Percentiles rank a stretch among this genome's conserved stretches.
Evolutionary conservation across 2,797 vertebrate species (phyloP).

Genomic region (Glyptemys insculpta): DNA sequence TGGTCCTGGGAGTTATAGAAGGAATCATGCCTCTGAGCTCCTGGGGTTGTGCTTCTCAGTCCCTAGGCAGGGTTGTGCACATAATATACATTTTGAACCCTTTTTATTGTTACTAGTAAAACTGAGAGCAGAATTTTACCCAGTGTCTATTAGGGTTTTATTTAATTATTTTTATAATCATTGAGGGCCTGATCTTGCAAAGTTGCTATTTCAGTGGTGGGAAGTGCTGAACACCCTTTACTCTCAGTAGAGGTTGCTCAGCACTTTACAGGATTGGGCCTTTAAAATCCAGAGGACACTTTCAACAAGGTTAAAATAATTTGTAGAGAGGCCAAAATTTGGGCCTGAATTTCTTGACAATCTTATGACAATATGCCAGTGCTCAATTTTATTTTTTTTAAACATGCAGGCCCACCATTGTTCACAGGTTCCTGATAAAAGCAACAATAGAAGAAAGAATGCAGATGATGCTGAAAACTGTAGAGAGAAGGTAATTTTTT

Average conservation of each 20-base stretch:
- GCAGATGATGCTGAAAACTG: constrained; percentile 97
- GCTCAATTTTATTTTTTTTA: constrained; percentile 41
- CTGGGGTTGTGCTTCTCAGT: background rate
- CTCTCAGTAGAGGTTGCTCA: background rate
- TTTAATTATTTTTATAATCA: background rate
- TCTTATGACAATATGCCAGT: background rate
- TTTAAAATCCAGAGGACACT: background rate
- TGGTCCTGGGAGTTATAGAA: too few species aligned
- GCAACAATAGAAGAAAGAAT: constrained; percentile 98
- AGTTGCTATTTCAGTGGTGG: background rate
- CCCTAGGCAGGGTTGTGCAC: background rate
- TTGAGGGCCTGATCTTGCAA: background rate
- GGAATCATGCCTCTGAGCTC: too few species aligned
- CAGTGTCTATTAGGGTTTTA: background rate
- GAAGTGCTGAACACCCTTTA: background rate
- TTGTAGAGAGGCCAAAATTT: background rate
- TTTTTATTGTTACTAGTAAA: background rate
- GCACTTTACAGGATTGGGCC: background rate
- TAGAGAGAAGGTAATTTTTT: constrained; percentile 89
- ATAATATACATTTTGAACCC: background rate
- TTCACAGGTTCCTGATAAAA: constrained; percentile 98
- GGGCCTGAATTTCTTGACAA: background rate
- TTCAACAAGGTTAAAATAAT: background rate
- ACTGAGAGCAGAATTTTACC: background rate
- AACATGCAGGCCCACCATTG: constrained; percentile 91